Base-by-base conservation (phyloP, 1,140 invertebrate species). In the Drosophila willistoni region DNA sequence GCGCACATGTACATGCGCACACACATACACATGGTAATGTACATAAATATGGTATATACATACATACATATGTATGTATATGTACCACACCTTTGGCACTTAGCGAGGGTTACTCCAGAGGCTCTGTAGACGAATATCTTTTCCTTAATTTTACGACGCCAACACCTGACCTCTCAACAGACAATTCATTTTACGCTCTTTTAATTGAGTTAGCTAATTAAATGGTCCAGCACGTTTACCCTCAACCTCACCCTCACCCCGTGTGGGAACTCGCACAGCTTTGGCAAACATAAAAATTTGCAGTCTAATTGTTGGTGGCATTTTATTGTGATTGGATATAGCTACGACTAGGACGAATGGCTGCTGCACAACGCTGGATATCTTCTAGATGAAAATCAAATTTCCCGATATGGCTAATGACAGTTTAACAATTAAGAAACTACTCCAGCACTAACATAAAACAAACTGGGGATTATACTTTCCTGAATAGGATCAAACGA, bases 181-280 rank as follows among this genome's bases (percentile, higher is more conserved):
- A 77, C 77, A 83, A 82, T 79, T 77, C 70, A 72, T 87, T 86
- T 87, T 77, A 87, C 80, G 80, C 69, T 87, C 84, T 87, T 87
- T 89, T 89, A 87, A 87, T 87, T 87, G 76, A 87, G 83, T 87
- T 89, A 80, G 73, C 79, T 89, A 87, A 87, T 87, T 87, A 87
- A 89, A 87, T 73, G 83, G 65, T 68, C 44, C 44, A 29, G n/a
- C 65, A 9, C 25, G 4, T 44, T 33, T 64, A 59, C 51, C 41
- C 69, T 42, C 13, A 33, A 64, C 71, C 22, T 14, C 17, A 19
- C 17, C 44, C 44, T 51, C 19, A 33, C 51, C 33, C 12, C 67
- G 76, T 83, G 84, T 86, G 83, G 84, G 83, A 86, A 87, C 71
- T 74, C 9, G 42, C 73, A 77, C 83, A 87, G 83, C 84, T 89